Conservation (phyloP, 2,797 vertebrate genomes). For the Sebastes cheni region DNA sequence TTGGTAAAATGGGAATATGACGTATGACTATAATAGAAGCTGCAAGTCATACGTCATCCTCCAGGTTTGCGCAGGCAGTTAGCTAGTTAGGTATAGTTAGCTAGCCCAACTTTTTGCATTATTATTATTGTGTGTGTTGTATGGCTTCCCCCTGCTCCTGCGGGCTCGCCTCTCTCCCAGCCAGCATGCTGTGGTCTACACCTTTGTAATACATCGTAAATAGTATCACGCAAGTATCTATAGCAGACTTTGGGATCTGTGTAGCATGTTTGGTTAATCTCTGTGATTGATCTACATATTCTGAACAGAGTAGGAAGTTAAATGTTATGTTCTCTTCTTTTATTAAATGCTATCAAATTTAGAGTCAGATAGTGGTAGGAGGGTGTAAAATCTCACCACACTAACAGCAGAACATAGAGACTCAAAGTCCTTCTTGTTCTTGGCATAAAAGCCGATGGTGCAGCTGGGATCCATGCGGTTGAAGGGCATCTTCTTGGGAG, state of each 20-base stretch:
- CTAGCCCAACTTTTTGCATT: too few species aligned
- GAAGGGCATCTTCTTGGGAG: conserved; percentile 92
- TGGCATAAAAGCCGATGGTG: conserved; percentile 93
- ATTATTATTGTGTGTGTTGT: too few species aligned
- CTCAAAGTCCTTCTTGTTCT: conserved; percentile 87
- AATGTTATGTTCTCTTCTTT: neutral
- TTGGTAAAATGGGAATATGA: too few species aligned
- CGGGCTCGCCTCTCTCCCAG: neutral
- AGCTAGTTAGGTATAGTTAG: too few species aligned
- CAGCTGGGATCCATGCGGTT: conserved; percentile 94
- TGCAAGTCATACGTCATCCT: too few species aligned
- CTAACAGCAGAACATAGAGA: conserved; percentile 85
- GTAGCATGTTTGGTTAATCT: too few species aligned
- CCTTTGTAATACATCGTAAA: neutral
- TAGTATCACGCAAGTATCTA: neutral
- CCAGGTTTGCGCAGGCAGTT: too few species aligned
- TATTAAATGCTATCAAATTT: neutral
- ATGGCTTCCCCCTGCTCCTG: neutral
- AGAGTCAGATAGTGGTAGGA: neutral
- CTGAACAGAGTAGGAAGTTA: neutral
- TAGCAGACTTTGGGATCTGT: neutral
- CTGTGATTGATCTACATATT: neutral
- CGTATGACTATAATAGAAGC: too few species aligned
- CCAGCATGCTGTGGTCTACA: neutral
- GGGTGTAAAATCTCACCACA: conserved; percentile 76